Evolutionary conservation across 2,888 invertebrate genomes (phyloP), one percentile per base, ranked within the genome.

Genomic region (Sympetrum striolatum): DNA sequence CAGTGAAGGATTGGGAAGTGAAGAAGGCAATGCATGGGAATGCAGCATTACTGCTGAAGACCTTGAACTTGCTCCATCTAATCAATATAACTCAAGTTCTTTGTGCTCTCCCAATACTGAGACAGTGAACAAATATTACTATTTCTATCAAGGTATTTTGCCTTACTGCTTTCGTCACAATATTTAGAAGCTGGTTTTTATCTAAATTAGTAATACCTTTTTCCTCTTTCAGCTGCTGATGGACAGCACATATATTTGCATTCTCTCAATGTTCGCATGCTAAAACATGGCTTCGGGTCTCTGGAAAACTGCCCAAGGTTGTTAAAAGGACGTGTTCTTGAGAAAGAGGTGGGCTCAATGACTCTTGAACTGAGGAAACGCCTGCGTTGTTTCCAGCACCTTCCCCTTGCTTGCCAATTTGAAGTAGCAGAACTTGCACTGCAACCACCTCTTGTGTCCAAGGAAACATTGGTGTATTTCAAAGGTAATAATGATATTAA

Each of bases 181-280:
- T 35, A 60, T 25, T 12, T 90, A 25, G 35, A 18, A 37, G 10
- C 73, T 53, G 1, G 18, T 22, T 25, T 53, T 31, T 31, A 22
- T 86, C 35, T 3, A 39, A 35, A 31, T 53, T 58, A 6, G 3
- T 39, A 4, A 86, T 60, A 81, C 80, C 91, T 93, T 91, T 94
- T 93, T 92, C 93, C 93, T 91, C 93, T 94, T 94, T 92, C 94
- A 97, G 98, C 98, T 92, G 95, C 96, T 80, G 98, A 98, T 94
- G 99, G 99, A 0, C 98, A 98, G 93, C 97, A 98, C 93, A 96
- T 99, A 90, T 99, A 98, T 94, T 94, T 99, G 91, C 97, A 98
- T 94, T 97, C 98, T 22, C 94, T 99, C 92, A 99, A 99, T 93
- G 97, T 98, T 14, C 97, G 97, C 91, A 97, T 99, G 96, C 94